Percentiles rank a stretch among this genome's conserved stretches.
Evolutionary conservation across 2,113 vertebrate genomes (phyloP).

Genomic region (Glaucidium brasilianum): DNA sequence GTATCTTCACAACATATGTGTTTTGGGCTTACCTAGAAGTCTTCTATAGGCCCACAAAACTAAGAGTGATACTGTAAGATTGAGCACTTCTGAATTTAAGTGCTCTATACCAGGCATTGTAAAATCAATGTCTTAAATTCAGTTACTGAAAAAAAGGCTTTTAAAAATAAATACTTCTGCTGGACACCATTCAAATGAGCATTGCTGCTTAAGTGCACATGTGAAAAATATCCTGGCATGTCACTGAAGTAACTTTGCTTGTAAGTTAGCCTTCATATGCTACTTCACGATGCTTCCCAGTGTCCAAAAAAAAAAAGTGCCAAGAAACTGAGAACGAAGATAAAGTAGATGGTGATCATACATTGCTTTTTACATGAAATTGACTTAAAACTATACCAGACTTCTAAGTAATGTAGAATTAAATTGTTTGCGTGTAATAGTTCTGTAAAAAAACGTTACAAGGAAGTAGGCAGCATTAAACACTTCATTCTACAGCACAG

Average conservation of each 20-base stretch:
- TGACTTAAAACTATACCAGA: not conserved
- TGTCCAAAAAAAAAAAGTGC: not conserved
- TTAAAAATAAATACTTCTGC: not conserved
- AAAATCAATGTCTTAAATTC: not conserved
- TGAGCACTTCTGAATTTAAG: not conserved
- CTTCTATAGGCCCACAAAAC: not conserved
- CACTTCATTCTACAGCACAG: constrained; percentile 33
- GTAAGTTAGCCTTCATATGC: not conserved
- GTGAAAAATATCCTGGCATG: not conserved
- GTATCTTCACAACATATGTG: not conserved
- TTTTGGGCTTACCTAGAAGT: not conserved
- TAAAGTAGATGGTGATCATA: not conserved
- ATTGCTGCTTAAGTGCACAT: not conserved
- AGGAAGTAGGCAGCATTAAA: constrained; percentile 17
- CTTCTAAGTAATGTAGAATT: constrained; percentile 20
- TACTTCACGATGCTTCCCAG: not conserved
- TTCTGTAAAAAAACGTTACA: not conserved
- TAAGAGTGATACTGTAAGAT: not conserved
- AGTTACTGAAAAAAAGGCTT: not conserved
- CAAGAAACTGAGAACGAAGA: not conserved
- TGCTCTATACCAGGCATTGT: not conserved
- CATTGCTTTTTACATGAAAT: not conserved
- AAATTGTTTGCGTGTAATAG: constrained; percentile 28
- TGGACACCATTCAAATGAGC: not conserved
- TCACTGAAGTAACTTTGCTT: not conserved